Percentiles rank a stretch among this genome's conserved stretches.
These are phyloP conservation scores for Ranitomeya imitator DNA, from an alignment of 2,113 vertebrate species.

Conservation along the genomic window DNA sequence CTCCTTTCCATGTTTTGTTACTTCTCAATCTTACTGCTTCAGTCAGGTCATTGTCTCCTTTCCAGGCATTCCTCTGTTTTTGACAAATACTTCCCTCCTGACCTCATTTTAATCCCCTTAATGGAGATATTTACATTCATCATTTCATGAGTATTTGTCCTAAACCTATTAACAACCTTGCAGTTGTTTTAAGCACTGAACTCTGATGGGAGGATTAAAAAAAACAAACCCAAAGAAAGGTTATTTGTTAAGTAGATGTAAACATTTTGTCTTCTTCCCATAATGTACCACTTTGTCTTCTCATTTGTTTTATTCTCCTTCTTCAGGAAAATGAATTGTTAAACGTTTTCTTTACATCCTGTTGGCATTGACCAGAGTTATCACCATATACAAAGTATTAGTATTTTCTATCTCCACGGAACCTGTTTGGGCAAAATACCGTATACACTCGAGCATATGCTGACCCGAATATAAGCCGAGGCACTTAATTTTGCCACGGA, in stretches of 20 bases:
- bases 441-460: no score
- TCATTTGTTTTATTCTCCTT: background rate
- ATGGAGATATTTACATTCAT: constrained; percentile 27
- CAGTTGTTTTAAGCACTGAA: background rate
- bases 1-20: background rate
- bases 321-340: background rate
- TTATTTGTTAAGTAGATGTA: constrained; percentile 20
- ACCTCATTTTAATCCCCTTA: constrained; percentile 19
- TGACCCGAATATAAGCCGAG: no score
- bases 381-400: background rate
- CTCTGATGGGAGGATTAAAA: background rate
- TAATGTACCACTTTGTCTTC: background rate
- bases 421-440: background rate
- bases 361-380: background rate
- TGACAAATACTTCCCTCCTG: constrained; percentile 9
- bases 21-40: background rate
- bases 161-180: constrained; percentile 2
- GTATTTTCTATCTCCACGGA: background rate
- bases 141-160: background rate
- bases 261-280: background rate
- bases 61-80: constrained; percentile 11
- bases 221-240: background rate
- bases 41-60: constrained; percentile 21
- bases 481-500: no score
- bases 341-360: background rate